phyloP scores from a whole-genome alignment of 2,888 invertebrate species.

The Subacronicta megacephala region DNA sequence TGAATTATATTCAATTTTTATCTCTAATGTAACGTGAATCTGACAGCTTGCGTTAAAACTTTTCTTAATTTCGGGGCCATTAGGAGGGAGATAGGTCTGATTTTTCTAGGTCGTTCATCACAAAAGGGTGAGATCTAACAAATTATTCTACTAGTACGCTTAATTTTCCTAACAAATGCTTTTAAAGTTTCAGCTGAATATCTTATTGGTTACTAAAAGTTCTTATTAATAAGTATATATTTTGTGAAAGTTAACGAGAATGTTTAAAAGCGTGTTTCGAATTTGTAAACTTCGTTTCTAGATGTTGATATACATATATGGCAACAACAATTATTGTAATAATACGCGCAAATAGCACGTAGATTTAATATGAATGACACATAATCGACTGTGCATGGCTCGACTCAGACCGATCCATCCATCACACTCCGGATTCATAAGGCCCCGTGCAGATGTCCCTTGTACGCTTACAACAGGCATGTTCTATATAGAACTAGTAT shows the following conservation, averaged over 20 bases:
- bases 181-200: constrained; percentile 72
- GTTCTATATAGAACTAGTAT: constrained; percentile 64
- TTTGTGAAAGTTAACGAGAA: constrained; percentile 32
- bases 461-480: constrained; percentile 75
- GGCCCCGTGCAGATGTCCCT: constrained; percentile 77
- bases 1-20: not conserved
- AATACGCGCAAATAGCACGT: constrained; percentile 5
- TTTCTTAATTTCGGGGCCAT: constrained; percentile 68
- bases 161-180: constrained; percentile 83
- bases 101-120: constrained; percentile 72
- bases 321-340: not conserved
- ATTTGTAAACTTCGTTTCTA: not conserved
- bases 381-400: constrained; percentile 52
- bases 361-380: constrained; percentile 39
- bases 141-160: constrained; percentile 77
- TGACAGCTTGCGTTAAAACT: constrained; percentile 73
- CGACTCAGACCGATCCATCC: constrained; percentile 74
- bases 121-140: constrained; percentile 75
- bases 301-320: not conserved
- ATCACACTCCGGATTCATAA: constrained; percentile 84
- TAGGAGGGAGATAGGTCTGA: constrained; percentile 63
- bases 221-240: constrained; percentile 42
- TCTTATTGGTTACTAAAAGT: constrained; percentile 63
- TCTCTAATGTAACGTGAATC: constrained; percentile 59
- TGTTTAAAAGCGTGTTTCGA: constrained; percentile 10